phyloP scores from a whole-genome alignment of 1,140 invertebrate genomes.

The Calephelis nemesis region DNA sequence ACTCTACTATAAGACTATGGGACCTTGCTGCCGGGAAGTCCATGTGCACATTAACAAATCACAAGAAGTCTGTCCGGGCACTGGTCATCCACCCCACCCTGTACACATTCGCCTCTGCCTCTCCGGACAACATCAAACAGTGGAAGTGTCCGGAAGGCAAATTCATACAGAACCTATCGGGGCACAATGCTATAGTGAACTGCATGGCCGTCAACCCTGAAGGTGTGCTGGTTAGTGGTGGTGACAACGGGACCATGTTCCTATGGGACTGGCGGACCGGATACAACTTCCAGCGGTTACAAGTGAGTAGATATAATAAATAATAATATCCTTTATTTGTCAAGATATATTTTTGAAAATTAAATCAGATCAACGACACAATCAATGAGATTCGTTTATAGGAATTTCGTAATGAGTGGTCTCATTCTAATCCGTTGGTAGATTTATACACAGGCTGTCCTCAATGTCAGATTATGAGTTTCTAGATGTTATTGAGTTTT shows the following conservation, averaged over 20 bases:
- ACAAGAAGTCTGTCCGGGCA: constrained; percentile 98
- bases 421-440: too few species aligned
- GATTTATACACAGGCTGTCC: too few species aligned
- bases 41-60: constrained; percentile 97
- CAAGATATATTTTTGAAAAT: too few species aligned
- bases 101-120: constrained; percentile 98
- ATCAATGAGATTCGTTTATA: too few species aligned
- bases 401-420: too few species aligned
- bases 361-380: too few species aligned
- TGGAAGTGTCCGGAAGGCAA: constrained; percentile 99
- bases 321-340: neutral
- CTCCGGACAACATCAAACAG: constrained; percentile 99
- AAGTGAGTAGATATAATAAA: constrained; percentile 61
- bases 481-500: too few species aligned
- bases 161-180: constrained; percentile 98
- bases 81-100: constrained; percentile 94
- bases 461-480: too few species aligned
- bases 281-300: constrained; percentile 96
- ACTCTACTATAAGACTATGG: constrained; percentile 96
- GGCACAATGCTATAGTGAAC: constrained; percentile 99
- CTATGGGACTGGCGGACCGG: constrained; percentile 99
- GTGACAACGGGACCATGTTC: constrained; percentile 98
- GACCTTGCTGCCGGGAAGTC: constrained; percentile 98
- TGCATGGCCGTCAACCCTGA: constrained; percentile 96
- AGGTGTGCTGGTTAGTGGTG: constrained; percentile 97